Evolutionary conservation across 2,113 vertebrate genomes (phyloP), one percentile per base, ranked within the genome.

Genomic region (Phylloscopus trochiloides): DNA sequence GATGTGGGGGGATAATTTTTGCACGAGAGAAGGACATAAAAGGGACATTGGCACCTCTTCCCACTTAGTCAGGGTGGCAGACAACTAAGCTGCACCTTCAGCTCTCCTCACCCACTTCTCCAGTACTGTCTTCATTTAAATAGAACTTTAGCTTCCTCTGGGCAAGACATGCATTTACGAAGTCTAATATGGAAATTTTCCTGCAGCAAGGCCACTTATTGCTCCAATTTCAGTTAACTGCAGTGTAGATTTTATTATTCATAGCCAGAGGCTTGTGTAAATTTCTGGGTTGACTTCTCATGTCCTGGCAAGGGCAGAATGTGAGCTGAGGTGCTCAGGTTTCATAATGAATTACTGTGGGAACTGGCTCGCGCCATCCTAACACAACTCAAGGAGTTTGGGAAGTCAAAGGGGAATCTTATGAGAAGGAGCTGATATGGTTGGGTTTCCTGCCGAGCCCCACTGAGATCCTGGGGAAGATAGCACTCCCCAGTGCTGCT

Each of bases 291-390:
- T 95, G 88, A 93, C 59, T 96, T 88, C 92, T 90, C 73, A 42
- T 43, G 82, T 93, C 71, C 72, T 93, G 12, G 0, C 59, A 63
- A 65, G 90, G 79, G 82, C 79, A 94, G 68, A 93, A 92, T 80
- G 59, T 25, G 65, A 81, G 75, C 67, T 14, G 3, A 0, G 5
- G 81, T 59, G 63, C 92, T 92, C 90, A 71, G 36, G 52, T 96
- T 96, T 97, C 96, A 93, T 42, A 36, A 93, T 45, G 90, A 94
- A 93, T 95, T 95, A 55, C 88, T 80, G 75, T 92, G 94, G 88
- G 93, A 97, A 96, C 68, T 26, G 79, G 59, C 68, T 92, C 1
- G 0, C 2, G 0, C 92, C 8, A 4, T 80, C 82, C 43, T 57
- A 81, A 45, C 80, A 71, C 68, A 84, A 31, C 55, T 65, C 7